phyloP scores from a whole-genome alignment of 2,113 vertebrate genomes.

The Tringa solitaria region DNA sequence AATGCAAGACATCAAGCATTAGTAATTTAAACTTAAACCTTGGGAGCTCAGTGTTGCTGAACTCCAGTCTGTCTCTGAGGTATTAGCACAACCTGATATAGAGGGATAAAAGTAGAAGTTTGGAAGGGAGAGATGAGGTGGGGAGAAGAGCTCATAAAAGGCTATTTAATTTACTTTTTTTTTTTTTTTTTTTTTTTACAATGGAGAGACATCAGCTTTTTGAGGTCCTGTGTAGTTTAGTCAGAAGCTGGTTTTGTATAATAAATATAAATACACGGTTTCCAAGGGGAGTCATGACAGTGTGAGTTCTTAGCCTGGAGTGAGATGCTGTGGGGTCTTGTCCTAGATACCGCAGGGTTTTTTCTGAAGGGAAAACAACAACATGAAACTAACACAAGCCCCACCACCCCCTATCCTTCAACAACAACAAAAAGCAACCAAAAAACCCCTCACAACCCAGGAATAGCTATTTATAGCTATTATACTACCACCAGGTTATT shows the following conservation, averaged over 20 bases:
- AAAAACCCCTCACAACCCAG: background rate
- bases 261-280: background rate
- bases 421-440: no score
- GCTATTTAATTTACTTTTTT: no score
- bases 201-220: background rate
- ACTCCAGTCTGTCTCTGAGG: background rate
- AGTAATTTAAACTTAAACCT: background rate
- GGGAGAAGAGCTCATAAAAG: background rate
- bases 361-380: background rate
- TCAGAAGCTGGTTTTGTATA: background rate
- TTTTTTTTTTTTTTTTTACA: background rate
- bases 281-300: background rate
- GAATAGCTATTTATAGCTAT: background rate
- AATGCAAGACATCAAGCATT: background rate
- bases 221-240: background rate
- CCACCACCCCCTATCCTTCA: fast-evolving
- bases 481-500: background rate
- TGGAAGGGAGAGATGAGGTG: background rate
- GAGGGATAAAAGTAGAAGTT: background rate
- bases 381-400: background rate
- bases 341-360: background rate
- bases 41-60: background rate
- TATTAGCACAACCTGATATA: background rate
- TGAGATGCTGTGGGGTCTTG: background rate
- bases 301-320: background rate